Evolutionary conservation across 2,888 invertebrate genomes (phyloP).

Genomic region (Boloria selene): DNA sequence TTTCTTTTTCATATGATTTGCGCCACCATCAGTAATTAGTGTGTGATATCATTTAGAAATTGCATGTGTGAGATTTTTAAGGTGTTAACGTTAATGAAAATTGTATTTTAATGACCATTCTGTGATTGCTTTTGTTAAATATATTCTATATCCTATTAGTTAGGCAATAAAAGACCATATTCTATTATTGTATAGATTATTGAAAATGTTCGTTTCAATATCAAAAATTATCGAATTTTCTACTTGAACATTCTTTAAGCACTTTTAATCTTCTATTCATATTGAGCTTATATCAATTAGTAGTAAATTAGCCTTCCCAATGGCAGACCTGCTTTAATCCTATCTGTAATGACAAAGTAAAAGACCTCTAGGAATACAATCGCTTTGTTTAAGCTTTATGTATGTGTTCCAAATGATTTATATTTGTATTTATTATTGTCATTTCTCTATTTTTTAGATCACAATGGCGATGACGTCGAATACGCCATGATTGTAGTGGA

Average conservation of each 20-base stretch:
- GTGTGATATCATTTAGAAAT: slow-evolving; percentile 22
- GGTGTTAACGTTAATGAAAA: too few species aligned
- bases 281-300: slow-evolving; percentile 4
- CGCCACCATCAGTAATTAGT: slow-evolving; percentile 59
- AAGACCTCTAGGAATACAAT: slow-evolving; percentile 37
- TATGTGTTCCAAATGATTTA: slow-evolving; percentile 50
- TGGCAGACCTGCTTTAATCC: slow-evolving; percentile 11
- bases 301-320: slow-evolving; percentile 9
- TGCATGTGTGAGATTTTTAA: slow-evolving; percentile 24
- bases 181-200: background rate
- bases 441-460: slow-evolving; percentile 59
- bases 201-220: background rate
- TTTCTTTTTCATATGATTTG: slow-evolving; percentile 59
- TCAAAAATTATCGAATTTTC: background rate
- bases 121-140: slow-evolving; percentile 2
- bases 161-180: background rate
- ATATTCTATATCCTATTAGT: background rate
- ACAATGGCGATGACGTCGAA: slow-evolving; percentile 89
- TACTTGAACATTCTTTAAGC: slow-evolving; percentile 1
- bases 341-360: background rate
- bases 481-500: slow-evolving; percentile 95
- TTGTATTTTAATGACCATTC: slow-evolving; percentile 1
- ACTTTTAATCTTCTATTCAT: slow-evolving; percentile 7
- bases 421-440: slow-evolving; percentile 23
- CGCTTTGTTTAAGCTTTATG: slow-evolving; percentile 71